Evolutionary conservation across 2,113 vertebrate genomes (phyloP).

Genomic region (Paralichthys olivaceus): DNA sequence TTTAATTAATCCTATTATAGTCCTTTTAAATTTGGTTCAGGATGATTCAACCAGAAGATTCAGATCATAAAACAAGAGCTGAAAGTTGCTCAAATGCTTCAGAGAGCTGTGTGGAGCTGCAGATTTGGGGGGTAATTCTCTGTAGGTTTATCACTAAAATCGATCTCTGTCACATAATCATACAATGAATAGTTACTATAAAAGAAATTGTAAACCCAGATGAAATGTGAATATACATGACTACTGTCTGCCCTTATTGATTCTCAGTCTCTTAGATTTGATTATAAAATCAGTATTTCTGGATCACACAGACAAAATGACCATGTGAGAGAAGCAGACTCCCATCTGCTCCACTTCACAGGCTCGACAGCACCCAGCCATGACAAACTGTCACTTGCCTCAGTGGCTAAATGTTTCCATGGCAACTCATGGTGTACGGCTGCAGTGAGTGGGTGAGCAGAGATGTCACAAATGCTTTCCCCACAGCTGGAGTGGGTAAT

Average conservation of each 20-base stretch:
- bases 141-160: too few species aligned
- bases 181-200: not conserved
- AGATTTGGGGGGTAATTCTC: not conserved
- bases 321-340: slow-evolving; percentile 57
- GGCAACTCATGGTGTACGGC: slow-evolving; percentile 61
- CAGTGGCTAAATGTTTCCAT: slow-evolving; percentile 71
- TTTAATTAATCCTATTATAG: not conserved
- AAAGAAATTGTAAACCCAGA: slow-evolving; percentile 5
- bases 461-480: slow-evolving; percentile 68
- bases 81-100: not conserved
- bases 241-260: not conserved
- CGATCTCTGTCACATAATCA: not conserved
- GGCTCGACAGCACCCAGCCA: slow-evolving; percentile 62
- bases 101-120: not conserved
- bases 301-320: slow-evolving; percentile 51
- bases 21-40: not conserved
- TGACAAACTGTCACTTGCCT: slow-evolving; percentile 73
- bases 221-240: not conserved
- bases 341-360: slow-evolving; percentile 77
- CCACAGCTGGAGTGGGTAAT: slow-evolving; percentile 73
- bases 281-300: slow-evolving; percentile 32
- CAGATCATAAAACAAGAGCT: not conserved
- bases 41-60: not conserved
- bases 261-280: not conserved
- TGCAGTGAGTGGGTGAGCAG: slow-evolving; percentile 68